Evolutionary conservation across 2,113 vertebrate genomes (phyloP), one percentile per base, ranked within the genome.

Genomic region (Donacobius atricapilla): DNA sequence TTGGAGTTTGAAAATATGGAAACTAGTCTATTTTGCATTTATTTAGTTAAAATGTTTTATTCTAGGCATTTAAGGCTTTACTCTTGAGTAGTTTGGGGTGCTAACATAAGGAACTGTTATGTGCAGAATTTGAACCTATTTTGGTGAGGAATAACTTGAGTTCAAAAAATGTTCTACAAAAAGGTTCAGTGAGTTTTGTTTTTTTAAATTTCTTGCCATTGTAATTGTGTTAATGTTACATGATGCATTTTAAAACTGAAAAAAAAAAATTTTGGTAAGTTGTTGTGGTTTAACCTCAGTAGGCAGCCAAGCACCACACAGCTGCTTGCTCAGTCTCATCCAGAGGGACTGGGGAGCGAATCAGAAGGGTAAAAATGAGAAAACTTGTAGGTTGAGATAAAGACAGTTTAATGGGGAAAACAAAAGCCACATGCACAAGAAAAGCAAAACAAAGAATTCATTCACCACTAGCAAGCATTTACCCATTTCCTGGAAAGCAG

Each of bases 171-270:
- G 64, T 61, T 87, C 53, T 73, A 86, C 24, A 79, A 69, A 73
- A 80, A 64, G 35, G 31, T 78, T 91, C 54, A 69, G 22, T 69
- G 51, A 61, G 13, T 66, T 81, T 60, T 73, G 11, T 44, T 92
- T 76, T 85, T 42, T 75, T 31, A 7, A 76, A 47, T 93, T 89
- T 93, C 45, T 93, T 83, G 80, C 79, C 14, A 63, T 33, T 91
- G 35, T 82, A 45, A 51, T 94, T 86, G 39, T 54, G 91, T 94
- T 95, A 70, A 47, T 58, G 71, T 94, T 93, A 89, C 90, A 95
- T 56, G 73, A 79, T 94, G 30, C 60, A 65, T 95, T 91, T 69
- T 80, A 66, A 69, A 94, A 78, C 17, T 13, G 27, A 60, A 48
- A 53, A 40, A 44, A 22, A 42, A 30, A 17, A 13, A 33, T 47